Conservation (phyloP, 1,140 invertebrate species). For the Nephila pilipes region DNA sequence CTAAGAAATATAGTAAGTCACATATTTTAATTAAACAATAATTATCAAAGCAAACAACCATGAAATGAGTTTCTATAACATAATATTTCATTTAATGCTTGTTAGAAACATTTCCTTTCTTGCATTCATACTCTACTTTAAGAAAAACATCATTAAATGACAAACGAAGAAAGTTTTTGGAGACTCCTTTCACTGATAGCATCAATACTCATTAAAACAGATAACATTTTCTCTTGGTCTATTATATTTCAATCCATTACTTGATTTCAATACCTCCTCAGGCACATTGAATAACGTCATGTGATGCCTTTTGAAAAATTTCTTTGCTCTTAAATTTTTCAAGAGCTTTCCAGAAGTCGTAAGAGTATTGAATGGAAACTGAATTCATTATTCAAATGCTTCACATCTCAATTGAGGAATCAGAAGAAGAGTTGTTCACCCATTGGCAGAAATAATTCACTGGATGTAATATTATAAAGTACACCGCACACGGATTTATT, state of each 20-base stretch:
- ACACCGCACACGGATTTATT: background rate
- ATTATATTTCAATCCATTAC: background rate
- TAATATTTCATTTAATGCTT: background rate
- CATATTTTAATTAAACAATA: background rate
- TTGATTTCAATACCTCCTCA: background rate
- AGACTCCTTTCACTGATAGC: background rate
- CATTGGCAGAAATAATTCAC: background rate
- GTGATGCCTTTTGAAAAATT: background rate
- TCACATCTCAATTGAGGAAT: background rate
- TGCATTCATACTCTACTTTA: background rate
- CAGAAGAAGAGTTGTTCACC: constrained; percentile 1
- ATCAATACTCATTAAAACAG: background rate
- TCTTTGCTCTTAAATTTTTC: background rate
- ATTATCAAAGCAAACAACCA: background rate
- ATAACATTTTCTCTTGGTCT: background rate
- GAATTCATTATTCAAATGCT: background rate
- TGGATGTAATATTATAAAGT: background rate
- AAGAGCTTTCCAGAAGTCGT: background rate
- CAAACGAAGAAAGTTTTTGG: background rate
- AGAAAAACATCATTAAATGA: background rate
- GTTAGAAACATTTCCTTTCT: too few species aligned
- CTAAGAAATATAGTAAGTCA: too few species aligned
- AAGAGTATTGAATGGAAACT: background rate
- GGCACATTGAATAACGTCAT: background rate
- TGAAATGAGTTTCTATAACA: background rate